These are phyloP conservation scores for Taxidea taxus DNA, from an alignment of 2,113 vertebrate species.

Conservation along the genomic window DNA sequence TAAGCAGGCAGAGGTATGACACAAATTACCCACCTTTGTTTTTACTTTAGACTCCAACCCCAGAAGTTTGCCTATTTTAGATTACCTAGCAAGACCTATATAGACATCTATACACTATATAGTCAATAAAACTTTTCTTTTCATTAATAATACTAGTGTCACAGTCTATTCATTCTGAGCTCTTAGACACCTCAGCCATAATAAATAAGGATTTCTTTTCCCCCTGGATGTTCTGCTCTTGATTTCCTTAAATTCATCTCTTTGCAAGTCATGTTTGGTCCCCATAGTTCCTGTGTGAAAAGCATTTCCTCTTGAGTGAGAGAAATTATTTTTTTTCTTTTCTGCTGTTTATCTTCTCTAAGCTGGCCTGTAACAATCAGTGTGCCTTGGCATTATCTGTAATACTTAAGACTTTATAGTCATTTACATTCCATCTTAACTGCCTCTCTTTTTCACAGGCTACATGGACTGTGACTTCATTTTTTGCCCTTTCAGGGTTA, in stretches of 20 bases:
- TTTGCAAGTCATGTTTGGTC: neutral
- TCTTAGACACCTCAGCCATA: slow-evolving; percentile 58
- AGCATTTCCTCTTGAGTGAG: slow-evolving; percentile 33
- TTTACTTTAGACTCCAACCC: neutral
- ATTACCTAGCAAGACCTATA: neutral
- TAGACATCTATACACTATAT: slow-evolving; percentile 3
- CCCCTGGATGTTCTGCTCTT: neutral
- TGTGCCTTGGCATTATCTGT: slow-evolving; percentile 62
- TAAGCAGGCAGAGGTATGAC: neutral
- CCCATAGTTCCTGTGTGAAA: neutral
- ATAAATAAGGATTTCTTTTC: neutral
- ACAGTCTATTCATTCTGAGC: slow-evolving; percentile 46
- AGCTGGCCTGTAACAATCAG: slow-evolving; percentile 37
- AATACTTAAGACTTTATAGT: slow-evolving; percentile 76
- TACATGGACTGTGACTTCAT: slow-evolving; percentile 52
- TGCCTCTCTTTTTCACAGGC: slow-evolving; percentile 57
- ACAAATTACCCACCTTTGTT: neutral
- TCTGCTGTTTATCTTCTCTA: slow-evolving; percentile 46
- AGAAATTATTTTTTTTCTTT: slow-evolving; percentile 44
- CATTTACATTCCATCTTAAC: slow-evolving; percentile 71
- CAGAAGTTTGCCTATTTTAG: slow-evolving; percentile 6
- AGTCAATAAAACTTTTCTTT: slow-evolving; percentile 57
- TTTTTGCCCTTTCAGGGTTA: slow-evolving; percentile 67
- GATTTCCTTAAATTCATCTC: neutral
- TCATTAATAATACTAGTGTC: slow-evolving; percentile 37